Evolutionary conservation across 2,888 invertebrate genomes (phyloP).

Genomic region (Mylabris sibirica): DNA sequence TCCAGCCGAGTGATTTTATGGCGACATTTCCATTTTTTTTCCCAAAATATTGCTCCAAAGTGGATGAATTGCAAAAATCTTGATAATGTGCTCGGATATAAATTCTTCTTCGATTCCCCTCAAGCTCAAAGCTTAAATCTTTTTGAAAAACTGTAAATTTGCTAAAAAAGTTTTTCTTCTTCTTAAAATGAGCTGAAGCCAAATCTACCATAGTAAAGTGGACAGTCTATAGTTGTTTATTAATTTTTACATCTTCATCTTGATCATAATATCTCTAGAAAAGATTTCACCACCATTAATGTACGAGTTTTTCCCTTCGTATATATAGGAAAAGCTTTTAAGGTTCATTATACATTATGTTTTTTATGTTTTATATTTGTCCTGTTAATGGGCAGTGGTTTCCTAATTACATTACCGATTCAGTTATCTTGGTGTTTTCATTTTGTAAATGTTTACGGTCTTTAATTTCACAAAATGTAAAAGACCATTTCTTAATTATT

Average conservation of each 20-base stretch:
- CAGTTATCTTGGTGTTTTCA: slow-evolving; percentile 32
- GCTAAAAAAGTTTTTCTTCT: too few relatives aligned
- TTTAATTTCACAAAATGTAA: slow-evolving; percentile 15
- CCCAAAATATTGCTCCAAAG: too few relatives aligned
- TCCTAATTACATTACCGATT: slow-evolving; percentile 41
- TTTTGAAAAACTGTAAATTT: too few relatives aligned
- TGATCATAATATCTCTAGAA: neutral
- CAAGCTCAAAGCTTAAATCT: too few relatives aligned
- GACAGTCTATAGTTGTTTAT: neutral
- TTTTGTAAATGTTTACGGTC: slow-evolving; percentile 23
- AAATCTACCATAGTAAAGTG: neutral
- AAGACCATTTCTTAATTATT: slow-evolving; percentile 28
- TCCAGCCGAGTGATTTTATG: too few relatives aligned
- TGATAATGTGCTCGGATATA: too few relatives aligned
- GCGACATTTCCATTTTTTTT: too few relatives aligned
- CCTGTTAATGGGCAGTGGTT: slow-evolving; percentile 44
- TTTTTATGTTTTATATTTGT: slow-evolving; percentile 23
- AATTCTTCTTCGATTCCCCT: too few relatives aligned
- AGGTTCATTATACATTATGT: slow-evolving; percentile 27
- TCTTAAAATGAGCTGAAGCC: neutral
- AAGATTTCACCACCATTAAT: slow-evolving; percentile 4
- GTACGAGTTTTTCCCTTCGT: slow-evolving; percentile 13
- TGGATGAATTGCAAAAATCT: too few relatives aligned
- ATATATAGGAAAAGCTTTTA: slow-evolving; percentile 34
- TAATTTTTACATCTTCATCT: neutral